These are phyloP conservation scores for Zingel zingel DNA, from an alignment of 2,113 vertebrate genomes.

Conservation along the genomic window DNA sequence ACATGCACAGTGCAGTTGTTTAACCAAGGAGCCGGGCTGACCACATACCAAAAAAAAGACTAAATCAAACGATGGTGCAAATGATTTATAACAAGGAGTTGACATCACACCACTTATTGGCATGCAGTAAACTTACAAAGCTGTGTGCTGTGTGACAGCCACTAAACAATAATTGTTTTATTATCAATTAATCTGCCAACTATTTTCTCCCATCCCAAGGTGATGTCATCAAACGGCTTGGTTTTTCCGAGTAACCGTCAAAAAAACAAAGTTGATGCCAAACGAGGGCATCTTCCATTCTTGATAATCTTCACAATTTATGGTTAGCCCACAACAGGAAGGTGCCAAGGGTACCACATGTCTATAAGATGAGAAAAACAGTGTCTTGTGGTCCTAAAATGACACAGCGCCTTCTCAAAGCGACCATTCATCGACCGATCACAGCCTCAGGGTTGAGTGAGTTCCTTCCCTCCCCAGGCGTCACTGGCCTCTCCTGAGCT, in stretches of 20 bases:
- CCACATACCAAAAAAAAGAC: background rate
- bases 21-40: background rate
- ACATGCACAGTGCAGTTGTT: conserved; percentile 7
- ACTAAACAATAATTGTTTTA: background rate
- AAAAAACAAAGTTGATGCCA: background rate
- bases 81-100: background rate
- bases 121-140: background rate
- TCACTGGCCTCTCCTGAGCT: conserved; percentile 74
- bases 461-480: conserved; percentile 77
- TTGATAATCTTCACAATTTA: background rate
- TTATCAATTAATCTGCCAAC: background rate
- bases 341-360: background rate
- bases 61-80: conserved; percentile 13
- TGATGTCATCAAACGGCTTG: background rate
- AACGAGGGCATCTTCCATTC: background rate
- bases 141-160: background rate
- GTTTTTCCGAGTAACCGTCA: background rate
- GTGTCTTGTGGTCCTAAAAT: conserved; percentile 58
- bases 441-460: conserved; percentile 70
- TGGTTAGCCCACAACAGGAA: conserved; percentile 4
- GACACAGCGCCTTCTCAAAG: conserved; percentile 73
- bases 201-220: background rate
- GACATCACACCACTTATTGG: background rate
- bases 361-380: conserved; percentile 42
- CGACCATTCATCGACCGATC: conserved; percentile 71